Conservation (phyloP, 2,797 vertebrate species). For the Eurystomus glaucurus region DNA sequence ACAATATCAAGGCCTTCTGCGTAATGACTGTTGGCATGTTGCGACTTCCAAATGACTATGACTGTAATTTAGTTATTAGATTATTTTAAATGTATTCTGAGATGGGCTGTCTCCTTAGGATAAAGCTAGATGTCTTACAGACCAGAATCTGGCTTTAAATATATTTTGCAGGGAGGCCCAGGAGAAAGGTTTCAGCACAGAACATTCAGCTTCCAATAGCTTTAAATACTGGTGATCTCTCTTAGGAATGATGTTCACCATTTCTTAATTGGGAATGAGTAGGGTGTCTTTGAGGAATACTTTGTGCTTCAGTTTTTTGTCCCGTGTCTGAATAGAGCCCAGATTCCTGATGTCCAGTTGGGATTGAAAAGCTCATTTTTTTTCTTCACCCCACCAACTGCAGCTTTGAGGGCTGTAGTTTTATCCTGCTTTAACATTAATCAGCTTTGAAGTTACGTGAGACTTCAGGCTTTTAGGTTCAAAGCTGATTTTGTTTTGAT, state of each 20-base stretch:
- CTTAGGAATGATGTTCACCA: background rate
- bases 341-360: background rate
- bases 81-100: constrained; percentile 37
- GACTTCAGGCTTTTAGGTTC: background rate
- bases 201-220: background rate
- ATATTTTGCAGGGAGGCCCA: background rate
- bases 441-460: background rate
- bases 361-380: background rate
- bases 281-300: background rate
- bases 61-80: constrained; percentile 26
- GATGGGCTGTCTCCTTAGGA: background rate
- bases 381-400: background rate
- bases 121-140: background rate
- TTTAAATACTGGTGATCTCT: background rate
- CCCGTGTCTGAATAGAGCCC: background rate
- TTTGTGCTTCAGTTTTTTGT: fast-evolving
- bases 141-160: background rate
- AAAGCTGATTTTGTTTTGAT: background rate
- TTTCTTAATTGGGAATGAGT: background rate
- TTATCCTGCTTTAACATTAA: background rate
- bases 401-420: background rate
- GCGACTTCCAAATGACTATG: background rate
- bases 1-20: background rate
- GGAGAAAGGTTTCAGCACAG: background rate
- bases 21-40: constrained; percentile 38